A percentile compares a stretch with the other conserved stretches of the same genome.
Evolutionary conservation across 2,888 invertebrate genomes (phyloP).

Genomic region (Adela reaumurella): DNA sequence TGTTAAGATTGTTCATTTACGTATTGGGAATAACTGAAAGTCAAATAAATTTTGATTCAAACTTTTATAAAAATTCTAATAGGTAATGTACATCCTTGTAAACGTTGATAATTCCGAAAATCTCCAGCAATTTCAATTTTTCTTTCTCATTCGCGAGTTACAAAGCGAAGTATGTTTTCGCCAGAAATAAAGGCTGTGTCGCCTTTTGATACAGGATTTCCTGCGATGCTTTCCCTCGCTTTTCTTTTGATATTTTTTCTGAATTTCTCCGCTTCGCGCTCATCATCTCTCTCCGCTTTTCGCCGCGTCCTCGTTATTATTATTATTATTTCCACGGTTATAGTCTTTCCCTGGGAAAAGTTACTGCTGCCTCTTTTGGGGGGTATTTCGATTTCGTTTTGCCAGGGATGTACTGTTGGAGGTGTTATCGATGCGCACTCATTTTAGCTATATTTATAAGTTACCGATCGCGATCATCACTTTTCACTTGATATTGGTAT

Average conservation of each 20-base stretch:
- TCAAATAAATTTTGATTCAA: too few species aligned
- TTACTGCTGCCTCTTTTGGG: constrained; percentile 15
- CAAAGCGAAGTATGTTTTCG: not conserved
- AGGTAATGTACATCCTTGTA: too few species aligned
- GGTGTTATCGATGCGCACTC: too few species aligned
- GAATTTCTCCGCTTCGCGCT: not conserved
- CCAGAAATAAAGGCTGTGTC: not conserved
- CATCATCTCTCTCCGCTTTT: constrained; percentile 10
- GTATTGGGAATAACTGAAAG: too few species aligned
- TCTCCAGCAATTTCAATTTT: too few species aligned
- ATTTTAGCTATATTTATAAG: too few species aligned
- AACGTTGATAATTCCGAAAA: too few species aligned
- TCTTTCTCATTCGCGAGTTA: too few species aligned
- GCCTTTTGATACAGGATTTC: constrained; percentile 20
- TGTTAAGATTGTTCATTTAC: too few species aligned
- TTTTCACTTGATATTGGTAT: too few species aligned
- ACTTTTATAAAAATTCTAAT: too few species aligned
- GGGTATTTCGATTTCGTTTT: constrained; percentile 1
- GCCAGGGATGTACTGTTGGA: not conserved
- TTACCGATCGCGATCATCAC: too few species aligned
- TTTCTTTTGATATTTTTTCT: constrained; percentile 21
- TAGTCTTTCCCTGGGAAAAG: constrained; percentile 19
- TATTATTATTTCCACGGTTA: constrained; percentile 20
- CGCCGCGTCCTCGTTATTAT: constrained; percentile 18
- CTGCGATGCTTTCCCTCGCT: constrained; percentile 22